These are phyloP conservation scores for Dreissena rostriformis DNA, from an alignment of 1,140 invertebrate genomes.

Conservation along the genomic window DNA sequence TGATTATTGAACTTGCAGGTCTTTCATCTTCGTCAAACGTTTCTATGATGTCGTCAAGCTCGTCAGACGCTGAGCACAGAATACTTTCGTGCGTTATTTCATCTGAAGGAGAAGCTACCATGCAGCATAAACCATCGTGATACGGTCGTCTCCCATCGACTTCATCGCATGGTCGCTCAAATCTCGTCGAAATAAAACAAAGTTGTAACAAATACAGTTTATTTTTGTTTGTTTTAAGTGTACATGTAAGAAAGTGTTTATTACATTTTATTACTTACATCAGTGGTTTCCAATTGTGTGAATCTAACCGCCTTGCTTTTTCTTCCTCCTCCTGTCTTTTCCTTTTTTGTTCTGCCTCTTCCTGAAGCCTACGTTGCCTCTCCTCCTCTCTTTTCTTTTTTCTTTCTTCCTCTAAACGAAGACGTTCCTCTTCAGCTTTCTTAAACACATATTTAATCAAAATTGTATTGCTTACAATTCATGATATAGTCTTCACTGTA, in stretches of 20 bases:
- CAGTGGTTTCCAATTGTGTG: conserved; percentile 24
- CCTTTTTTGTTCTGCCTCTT: no score
- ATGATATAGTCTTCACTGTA: no score
- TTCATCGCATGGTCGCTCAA: neutral
- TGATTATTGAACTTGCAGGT: conserved; percentile 20
- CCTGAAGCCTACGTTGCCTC: no score
- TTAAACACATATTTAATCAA: no score
- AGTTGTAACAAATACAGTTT: neutral
- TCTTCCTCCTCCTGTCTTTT: conserved; percentile 15
- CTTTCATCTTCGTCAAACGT: conserved; percentile 23
- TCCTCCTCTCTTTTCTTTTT: no score
- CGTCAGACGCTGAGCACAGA: conserved; percentile 17
- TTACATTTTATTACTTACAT: conserved; percentile 2
- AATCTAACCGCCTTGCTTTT: conserved; percentile 19
- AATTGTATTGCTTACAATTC: no score
- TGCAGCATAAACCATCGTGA: conserved; percentile 21
- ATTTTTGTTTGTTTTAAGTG: neutral
- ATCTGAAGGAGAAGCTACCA: conserved; percentile 19
- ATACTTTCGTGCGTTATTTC: conserved; percentile 18
- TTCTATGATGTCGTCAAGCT: conserved; percentile 23
- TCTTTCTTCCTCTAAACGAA: no score
- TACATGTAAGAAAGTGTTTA: neutral
- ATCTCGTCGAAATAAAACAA: neutral
- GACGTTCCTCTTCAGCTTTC: no score
- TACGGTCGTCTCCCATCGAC: conserved; percentile 16